Evolutionary conservation across 2,797 vertebrate species (phyloP), one percentile per base, ranked within the genome.

Genomic region (Hippopotamyrus pictus): DNA sequence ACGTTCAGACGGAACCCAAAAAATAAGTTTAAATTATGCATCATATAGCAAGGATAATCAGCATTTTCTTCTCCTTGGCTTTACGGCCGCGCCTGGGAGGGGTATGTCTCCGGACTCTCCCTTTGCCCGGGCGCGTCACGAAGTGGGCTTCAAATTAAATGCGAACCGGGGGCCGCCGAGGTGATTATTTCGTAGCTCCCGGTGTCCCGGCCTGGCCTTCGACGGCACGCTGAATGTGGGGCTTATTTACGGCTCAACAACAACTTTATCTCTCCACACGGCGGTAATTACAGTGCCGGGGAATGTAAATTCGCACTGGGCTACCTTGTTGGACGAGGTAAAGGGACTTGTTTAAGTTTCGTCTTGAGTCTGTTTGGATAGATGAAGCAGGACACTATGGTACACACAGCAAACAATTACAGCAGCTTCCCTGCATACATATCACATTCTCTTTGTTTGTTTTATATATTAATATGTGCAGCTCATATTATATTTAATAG

Each of bases 281-380:
- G 90, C 88, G 89, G 93, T 95, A 95, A 96, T 94, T 95, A 92
- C 93, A 88, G 93, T 93, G 92, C 94, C 93, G 92, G 95, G 93
- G 92, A 95, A 93, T 25, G 65, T 48, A 59, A 90, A 90, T 82
- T 46, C 0, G 88, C 84, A 90, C 89, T 91, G 79, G n/a, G 89
- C 22, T 73, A 8, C 37, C 25, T 88, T 50, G 25, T 84, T 25
- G 41, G 51, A 84, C 6, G n/a, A 89, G 53, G 51, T 14, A 46
- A 44, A 84, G 53, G 11, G 37, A 37, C 37, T 22, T 22, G 9
- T 65, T 57, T 87, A 53, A 41, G 3, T 41, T 57, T 54, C 25
- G 14, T 33, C 51, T 22, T 19, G 51, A 87, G 85, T 53, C 25
- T 57, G 50, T 33, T 53, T 29, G 29, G 53, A 59, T 59, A 59